Percentiles rank a stretch among this genome's conserved stretches.
Conservation (phyloP, 2,888 invertebrate genomes). For the Mystacides longicornis region DNA sequence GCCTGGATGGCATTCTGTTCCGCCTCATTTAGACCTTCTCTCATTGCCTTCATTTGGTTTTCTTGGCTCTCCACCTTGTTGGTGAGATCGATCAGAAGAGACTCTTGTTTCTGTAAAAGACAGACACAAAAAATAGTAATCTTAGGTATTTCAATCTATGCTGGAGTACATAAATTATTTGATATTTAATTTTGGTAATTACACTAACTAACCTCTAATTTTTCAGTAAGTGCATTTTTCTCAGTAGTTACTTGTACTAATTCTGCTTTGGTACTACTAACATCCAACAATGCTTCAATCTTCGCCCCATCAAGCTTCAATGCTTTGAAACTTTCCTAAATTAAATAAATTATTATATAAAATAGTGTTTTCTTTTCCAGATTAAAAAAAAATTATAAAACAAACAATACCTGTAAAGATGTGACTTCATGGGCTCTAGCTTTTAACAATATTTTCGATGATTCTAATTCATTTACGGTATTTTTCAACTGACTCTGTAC, state of each 20-base stretch:
- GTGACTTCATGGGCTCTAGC: slow-evolving; percentile 29
- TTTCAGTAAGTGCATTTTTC: slow-evolving; percentile 43
- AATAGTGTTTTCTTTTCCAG: background rate
- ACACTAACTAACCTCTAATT: slow-evolving; percentile 33
- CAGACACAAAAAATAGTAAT: background rate
- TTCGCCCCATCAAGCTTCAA: slow-evolving; percentile 20
- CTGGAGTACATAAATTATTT: too few relatives aligned
- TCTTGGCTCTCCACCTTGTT: slow-evolving; percentile 32
- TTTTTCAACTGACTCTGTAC: slow-evolving; percentile 50
- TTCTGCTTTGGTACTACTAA: slow-evolving; percentile 52
- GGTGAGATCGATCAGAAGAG: slow-evolving; percentile 12
- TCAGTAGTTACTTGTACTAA: slow-evolving; percentile 36
- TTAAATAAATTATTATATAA: background rate
- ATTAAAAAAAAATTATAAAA: background rate
- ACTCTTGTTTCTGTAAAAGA: slow-evolving; percentile 16
- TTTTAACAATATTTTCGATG: slow-evolving; percentile 32
- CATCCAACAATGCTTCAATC: slow-evolving; percentile 46
- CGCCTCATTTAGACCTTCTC: slow-evolving; percentile 51
- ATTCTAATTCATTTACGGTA: slow-evolving; percentile 39
- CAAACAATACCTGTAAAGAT: slow-evolving; percentile 19
- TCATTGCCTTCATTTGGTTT: slow-evolving; percentile 47
- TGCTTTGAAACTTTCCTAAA: slow-evolving; percentile 24
- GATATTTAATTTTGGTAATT: background rate
- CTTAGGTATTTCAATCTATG: background rate
- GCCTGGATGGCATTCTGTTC: slow-evolving; percentile 57